phyloP scores from a whole-genome alignment of 2,797 vertebrate genomes.

The Bradypodion pumilum region DNA sequence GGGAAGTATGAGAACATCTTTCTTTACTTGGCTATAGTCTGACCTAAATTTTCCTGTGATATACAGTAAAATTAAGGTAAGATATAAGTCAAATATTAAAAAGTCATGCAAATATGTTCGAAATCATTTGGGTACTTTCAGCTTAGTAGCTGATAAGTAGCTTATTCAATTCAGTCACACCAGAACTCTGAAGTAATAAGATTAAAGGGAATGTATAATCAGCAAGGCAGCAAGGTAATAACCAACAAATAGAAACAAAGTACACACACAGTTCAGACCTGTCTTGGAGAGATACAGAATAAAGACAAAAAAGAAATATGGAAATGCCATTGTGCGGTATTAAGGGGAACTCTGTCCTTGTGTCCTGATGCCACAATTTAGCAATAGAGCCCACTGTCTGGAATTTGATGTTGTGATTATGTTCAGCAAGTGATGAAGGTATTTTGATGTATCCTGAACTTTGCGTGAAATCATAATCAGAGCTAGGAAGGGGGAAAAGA shows the following conservation, averaged over 20 bases:
- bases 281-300: neutral
- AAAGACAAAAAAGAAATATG: neutral
- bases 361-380: neutral
- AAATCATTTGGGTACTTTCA: constrained; percentile 66
- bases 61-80: constrained; percentile 42
- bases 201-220: constrained; percentile 74
- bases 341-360: neutral
- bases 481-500: too few relatives aligned
- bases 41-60: constrained; percentile 61
- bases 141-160: constrained; percentile 72
- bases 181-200: constrained; percentile 75
- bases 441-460: neutral
- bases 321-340: neutral
- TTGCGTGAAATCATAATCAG: neutral
- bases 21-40: constrained; percentile 61
- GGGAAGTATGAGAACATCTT: constrained; percentile 16
- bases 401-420: neutral
- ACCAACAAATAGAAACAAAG: constrained; percentile 28
- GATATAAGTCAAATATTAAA: constrained; percentile 61
- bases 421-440: neutral
- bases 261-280: constrained; percentile 41
- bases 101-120: constrained; percentile 68
- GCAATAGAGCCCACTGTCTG: neutral
- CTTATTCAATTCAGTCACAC: constrained; percentile 76
- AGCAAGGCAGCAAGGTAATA: constrained; percentile 46